Conservation (phyloP, 2,797 vertebrate genomes). For the Silurus lanzhouensis region DNA sequence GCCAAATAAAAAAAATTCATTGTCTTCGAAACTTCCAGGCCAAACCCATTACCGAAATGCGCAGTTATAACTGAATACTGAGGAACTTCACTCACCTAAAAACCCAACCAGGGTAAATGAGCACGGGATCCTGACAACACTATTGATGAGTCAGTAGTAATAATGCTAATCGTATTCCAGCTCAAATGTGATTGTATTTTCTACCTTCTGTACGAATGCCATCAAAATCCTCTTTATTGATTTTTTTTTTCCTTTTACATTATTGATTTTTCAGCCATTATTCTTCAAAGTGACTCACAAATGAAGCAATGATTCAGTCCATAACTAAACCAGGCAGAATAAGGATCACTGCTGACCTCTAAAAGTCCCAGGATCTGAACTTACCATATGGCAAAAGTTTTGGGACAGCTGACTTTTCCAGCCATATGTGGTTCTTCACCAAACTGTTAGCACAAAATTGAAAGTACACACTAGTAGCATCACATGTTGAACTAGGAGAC, state of each 20-base stretch:
- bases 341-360: not conserved
- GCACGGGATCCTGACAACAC: too few species aligned
- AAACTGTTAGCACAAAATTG: too few species aligned
- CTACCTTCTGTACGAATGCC: not conserved
- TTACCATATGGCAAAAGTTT: not conserved
- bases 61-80: too few species aligned
- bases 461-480: too few species aligned
- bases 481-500: too few species aligned
- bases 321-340: not conserved
- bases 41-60: too few species aligned
- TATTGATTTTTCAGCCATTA: conserved; percentile 2
- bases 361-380: not conserved
- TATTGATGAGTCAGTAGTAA: not conserved
- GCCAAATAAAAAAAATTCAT: too few species aligned
- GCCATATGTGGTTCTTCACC: too few species aligned
- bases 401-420: too few species aligned
- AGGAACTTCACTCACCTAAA: too few species aligned
- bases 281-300: conserved; percentile 2
- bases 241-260: conserved; percentile 1
- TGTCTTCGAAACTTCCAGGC: too few species aligned
- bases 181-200: not conserved
- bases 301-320: not conserved
- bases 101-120: too few species aligned
- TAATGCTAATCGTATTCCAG: not conserved
- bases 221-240: not conserved